Evolutionary conservation across 2,113 vertebrate genomes (phyloP), one percentile per base, ranked within the genome.

Genomic region (Capreolus pygargus): DNA sequence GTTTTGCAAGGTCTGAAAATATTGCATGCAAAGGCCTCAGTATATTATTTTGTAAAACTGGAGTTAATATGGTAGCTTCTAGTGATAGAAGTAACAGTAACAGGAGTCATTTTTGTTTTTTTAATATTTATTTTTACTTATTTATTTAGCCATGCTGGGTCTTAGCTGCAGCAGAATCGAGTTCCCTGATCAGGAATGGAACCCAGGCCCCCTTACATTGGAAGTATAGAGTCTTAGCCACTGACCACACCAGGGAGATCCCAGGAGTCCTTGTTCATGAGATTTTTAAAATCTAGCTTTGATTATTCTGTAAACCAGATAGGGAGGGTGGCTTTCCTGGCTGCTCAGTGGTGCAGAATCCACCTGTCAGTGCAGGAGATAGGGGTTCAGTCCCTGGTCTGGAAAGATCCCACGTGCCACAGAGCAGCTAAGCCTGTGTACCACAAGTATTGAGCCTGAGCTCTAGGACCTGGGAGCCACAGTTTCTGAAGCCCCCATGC

Each of bases 191-290:
- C 23, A 43, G 36, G 23, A 76, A 76, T 76, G 70, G 70, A 76
- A 43, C 21, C 70, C 36, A 27, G 70, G 23, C 70, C 36, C 21
- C 36, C 36, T 76, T 76, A 43, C 36, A 43, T 2, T 76, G 36
- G 70, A 43, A 14, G 70, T 14, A 23, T 39, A 27, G 70, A 76
- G 23, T 76, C 39, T 27, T 43, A 43, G 39, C 39, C 70, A 43
- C 70, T 43, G 70, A 76, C 39, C 23, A 43, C 70, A 43, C 2
- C 23, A 27, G 70, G 39, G 36, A 76, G 39, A 43, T 6, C 36
- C 39, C 4, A 33, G 15, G 74, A n/a, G 17, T n/a, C 15, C 0
- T 2, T 82, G n/a, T 25, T 28, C 3, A 0, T 21, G 45, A 39
- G 58, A 78, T 64, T 67, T 95, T 23, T 17, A 30, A 54, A 39